Evolutionary conservation across 2,888 invertebrate species (phyloP).

Genomic region (Osedax fenrisi): DNA sequence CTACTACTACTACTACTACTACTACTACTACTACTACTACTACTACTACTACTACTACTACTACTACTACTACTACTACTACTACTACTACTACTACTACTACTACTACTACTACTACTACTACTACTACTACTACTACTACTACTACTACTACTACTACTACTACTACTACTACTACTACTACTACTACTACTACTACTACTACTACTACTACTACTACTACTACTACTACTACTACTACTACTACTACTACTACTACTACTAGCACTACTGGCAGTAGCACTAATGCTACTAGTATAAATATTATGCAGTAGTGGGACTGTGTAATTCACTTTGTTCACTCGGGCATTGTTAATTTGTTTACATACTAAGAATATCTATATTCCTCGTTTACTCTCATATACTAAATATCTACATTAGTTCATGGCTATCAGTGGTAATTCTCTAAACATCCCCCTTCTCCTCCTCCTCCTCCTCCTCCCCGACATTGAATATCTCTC

Average conservation of each 20-base stretch:
- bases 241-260: constrained; percentile 32
- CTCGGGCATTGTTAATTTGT: no score
- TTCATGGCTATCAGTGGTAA: no score
- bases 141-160: constrained; percentile 29
- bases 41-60: constrained; percentile 14
- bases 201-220: constrained; percentile 31
- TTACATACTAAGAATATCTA: no score
- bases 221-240: constrained; percentile 32
- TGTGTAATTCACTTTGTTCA: no score
- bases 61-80: constrained; percentile 29
- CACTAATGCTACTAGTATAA: no score
- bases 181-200: constrained; percentile 32
- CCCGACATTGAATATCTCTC: no score
- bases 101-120: constrained; percentile 25
- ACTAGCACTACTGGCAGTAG: not conserved
- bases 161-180: constrained; percentile 31
- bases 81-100: constrained; percentile 21
- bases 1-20: not conserved
- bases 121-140: constrained; percentile 24
- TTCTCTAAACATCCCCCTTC: no score
- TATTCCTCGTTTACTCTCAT: no score
- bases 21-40: constrained; percentile 21
- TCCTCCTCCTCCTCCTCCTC: no score
- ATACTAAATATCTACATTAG: no score
- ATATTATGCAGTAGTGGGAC: no score